These are phyloP conservation scores for Solenopsis fugax DNA, from an alignment of 1,140 invertebrate species.

Conservation along the genomic window DNA sequence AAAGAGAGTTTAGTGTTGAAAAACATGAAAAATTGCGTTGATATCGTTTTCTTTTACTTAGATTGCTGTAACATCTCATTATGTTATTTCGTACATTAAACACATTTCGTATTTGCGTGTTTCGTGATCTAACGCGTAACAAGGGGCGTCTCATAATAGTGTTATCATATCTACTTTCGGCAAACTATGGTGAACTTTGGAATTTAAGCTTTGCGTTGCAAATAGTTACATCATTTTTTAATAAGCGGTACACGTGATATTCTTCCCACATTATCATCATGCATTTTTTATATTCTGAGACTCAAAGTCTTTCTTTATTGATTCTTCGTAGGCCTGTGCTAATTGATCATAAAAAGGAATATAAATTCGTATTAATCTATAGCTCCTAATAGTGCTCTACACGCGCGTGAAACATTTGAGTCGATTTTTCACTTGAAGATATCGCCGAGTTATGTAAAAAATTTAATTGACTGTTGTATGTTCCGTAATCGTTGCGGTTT, in stretches of 20 bases:
- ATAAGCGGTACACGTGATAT: neutral
- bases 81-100: neutral
- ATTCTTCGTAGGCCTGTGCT: neutral
- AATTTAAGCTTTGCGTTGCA: neutral
- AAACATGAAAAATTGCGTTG: neutral
- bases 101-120: neutral
- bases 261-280: neutral
- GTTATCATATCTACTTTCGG: neutral
- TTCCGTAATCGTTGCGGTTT: neutral
- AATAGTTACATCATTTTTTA: conserved; percentile 18
- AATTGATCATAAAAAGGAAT: neutral
- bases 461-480: neutral
- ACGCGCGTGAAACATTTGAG: neutral
- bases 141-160: neutral
- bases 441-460: neutral
- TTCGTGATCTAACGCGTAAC: neutral
- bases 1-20: conserved; percentile 3
- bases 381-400: neutral
- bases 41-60: neutral
- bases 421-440: neutral
- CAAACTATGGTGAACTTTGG: neutral
- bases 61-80: neutral
- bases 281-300: neutral
- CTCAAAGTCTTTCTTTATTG: neutral
- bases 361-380: neutral